phyloP scores from a whole-genome alignment of 2,888 invertebrate genomes.

The Trachelus stipa region DNA sequence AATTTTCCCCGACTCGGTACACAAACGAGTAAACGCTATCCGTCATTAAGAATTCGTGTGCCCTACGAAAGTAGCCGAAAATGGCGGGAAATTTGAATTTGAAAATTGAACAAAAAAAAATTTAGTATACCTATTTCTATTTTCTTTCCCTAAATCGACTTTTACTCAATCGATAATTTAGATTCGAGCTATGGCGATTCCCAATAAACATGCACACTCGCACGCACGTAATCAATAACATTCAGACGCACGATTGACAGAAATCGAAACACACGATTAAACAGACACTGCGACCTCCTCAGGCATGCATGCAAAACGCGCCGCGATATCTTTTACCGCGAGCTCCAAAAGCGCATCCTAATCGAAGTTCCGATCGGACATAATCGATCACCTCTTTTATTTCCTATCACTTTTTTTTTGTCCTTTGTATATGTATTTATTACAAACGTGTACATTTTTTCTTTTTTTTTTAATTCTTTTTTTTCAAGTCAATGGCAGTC shows the following conservation, averaged over 20 bases:
- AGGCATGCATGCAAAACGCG: background rate
- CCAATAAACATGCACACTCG: background rate
- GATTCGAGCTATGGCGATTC: background rate
- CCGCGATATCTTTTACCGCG: background rate
- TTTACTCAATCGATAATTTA: background rate
- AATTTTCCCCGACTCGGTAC: background rate
- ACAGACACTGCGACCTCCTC: background rate
- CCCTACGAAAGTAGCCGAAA: background rate
- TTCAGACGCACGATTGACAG: background rate
- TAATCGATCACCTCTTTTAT: slow-evolving; percentile 2
- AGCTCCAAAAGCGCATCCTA: background rate
- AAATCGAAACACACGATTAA: background rate
- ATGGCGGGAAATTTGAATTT: background rate
- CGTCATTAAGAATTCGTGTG: background rate
- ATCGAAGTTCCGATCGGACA: background rate
- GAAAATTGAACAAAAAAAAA: background rate
- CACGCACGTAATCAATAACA: background rate
- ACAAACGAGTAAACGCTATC: background rate
- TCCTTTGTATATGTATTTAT: slow-evolving; percentile 32
- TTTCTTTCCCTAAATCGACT: background rate
- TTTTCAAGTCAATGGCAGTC: slow-evolving; percentile 49
- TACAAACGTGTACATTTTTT: slow-evolving; percentile 39
- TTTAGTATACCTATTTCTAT: background rate
- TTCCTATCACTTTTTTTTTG: slow-evolving; percentile 20
- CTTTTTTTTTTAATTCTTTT: slow-evolving; percentile 1